A percentile compares a stretch with the other conserved stretches of the same genome.
Conservation (phyloP, 2,113 vertebrate species). For the Cynopterus brachyotis region DNA sequence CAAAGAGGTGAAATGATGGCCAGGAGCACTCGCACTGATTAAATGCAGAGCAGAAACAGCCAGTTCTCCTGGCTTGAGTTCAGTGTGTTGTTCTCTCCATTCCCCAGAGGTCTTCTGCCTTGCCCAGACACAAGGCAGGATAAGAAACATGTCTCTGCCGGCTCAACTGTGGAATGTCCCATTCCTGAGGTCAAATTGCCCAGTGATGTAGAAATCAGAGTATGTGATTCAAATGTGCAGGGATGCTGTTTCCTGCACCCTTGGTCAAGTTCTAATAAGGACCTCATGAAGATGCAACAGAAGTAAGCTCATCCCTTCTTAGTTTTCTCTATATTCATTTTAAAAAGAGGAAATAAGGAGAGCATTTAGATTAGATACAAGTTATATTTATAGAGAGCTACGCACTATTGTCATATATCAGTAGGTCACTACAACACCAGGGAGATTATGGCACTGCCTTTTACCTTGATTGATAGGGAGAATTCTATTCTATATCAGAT, state of each 20-base stretch:
- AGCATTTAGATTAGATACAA: not conserved
- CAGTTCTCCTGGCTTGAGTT: not conserved
- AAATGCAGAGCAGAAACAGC: not conserved
- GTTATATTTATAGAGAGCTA: not conserved
- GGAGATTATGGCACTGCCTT: not conserved
- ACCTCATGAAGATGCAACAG: not conserved
- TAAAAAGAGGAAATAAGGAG: not conserved
- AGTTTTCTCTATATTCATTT: not conserved
- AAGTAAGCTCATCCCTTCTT: not conserved
- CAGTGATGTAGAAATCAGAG: not conserved
- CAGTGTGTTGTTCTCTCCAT: not conserved
- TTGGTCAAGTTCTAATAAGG: not conserved
- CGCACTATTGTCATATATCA: not conserved
- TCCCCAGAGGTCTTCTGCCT: not conserved
- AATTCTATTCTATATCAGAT: not conserved
- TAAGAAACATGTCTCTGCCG: not conserved
- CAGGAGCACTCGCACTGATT: not conserved
- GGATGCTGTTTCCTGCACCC: not conserved
- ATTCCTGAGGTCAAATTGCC: not conserved
- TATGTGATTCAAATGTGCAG: not conserved
- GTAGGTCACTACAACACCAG: not conserved
- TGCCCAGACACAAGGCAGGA: not conserved
- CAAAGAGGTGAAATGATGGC: not conserved
- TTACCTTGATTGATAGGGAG: constrained; percentile 43
- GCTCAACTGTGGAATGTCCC: not conserved